Percentiles rank a stretch among this genome's conserved stretches.
Conservation (phyloP, 2,797 vertebrate species). For the Rhinophrynus dorsalis region DNA sequence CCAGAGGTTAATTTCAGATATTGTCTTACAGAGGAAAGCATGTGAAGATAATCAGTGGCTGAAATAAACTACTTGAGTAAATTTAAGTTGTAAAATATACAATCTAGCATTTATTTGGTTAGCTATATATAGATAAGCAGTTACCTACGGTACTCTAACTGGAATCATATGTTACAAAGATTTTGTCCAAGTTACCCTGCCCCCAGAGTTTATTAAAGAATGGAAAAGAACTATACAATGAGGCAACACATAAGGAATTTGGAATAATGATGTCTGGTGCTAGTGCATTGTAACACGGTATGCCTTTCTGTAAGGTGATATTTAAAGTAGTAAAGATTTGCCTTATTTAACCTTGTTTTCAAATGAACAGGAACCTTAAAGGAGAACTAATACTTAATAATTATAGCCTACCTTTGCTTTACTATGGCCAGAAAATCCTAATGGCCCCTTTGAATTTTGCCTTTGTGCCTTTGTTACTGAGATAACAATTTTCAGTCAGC, state of each 20-base stretch:
- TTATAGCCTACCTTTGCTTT: too few relatives aligned
- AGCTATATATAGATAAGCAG: not conserved
- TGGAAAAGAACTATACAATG: conserved; percentile 22
- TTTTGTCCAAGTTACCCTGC: not conserved
- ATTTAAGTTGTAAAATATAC: conserved; percentile 10
- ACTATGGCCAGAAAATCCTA: too few relatives aligned
- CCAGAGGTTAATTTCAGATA: too few relatives aligned
- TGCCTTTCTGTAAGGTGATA: conserved; percentile 12
- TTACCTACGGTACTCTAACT: conserved; percentile 22
- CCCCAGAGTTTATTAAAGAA: conserved; percentile 19
- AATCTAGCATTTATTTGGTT: not conserved
- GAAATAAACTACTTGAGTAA: conserved; percentile 11
- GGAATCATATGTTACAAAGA: conserved; percentile 12
- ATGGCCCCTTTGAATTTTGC: too few relatives aligned
- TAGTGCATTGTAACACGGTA: conserved; percentile 20
- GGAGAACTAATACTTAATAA: too few relatives aligned
- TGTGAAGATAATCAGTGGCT: not conserved
- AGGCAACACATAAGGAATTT: conserved; percentile 31
- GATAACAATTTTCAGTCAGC: too few relatives aligned
- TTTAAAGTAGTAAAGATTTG: conserved; percentile 6
- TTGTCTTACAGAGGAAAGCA: conserved; percentile 4
- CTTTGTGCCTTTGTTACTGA: too few relatives aligned
- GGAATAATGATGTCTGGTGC: conserved; percentile 1
- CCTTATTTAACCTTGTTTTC: conserved; percentile 30
- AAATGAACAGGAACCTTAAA: not conserved